Evolutionary conservation across 2,113 vertebrate genomes (phyloP).

Genomic region (Hippocampus barbouri): DNA sequence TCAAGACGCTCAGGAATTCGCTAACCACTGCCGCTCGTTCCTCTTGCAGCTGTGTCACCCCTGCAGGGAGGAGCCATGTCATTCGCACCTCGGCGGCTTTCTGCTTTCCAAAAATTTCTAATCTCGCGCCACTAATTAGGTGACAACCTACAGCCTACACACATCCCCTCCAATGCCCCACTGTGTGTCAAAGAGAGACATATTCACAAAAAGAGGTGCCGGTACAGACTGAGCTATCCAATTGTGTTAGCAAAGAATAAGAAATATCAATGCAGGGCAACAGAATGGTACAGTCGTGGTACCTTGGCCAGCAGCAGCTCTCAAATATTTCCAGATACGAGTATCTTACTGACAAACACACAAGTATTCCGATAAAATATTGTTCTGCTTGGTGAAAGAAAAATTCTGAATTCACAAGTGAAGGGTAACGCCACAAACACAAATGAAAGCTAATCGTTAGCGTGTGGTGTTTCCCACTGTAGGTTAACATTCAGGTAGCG

Average conservation of each 20-base stretch:
- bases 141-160: conserved; percentile 20
- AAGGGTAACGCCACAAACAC: too few species aligned
- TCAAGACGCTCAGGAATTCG: conserved; percentile 1
- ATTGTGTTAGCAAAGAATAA: neutral
- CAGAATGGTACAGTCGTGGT: neutral
- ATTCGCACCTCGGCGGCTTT: conserved; percentile 26
- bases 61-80: neutral
- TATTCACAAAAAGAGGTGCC: conserved; percentile 18
- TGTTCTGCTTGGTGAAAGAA: too few species aligned
- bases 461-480: too few species aligned
- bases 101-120: conserved; percentile 15
- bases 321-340: too few species aligned
- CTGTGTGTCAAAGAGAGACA: conserved; percentile 29
- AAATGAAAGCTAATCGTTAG: too few species aligned
- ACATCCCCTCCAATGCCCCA: neutral
- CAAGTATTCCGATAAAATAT: too few species aligned
- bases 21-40: conserved; percentile 8
- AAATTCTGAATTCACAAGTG: too few species aligned
- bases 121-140: conserved; percentile 35
- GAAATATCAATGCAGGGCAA: neutral
- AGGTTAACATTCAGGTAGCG: too few species aligned
- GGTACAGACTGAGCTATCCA: conserved; percentile 13
- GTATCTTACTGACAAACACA: too few species aligned
- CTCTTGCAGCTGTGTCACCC: conserved; percentile 4
- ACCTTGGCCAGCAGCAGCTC: too few species aligned